Base-by-base conservation (phyloP, 2,888 invertebrate species). In the Heterodera filipjevi region DNA sequence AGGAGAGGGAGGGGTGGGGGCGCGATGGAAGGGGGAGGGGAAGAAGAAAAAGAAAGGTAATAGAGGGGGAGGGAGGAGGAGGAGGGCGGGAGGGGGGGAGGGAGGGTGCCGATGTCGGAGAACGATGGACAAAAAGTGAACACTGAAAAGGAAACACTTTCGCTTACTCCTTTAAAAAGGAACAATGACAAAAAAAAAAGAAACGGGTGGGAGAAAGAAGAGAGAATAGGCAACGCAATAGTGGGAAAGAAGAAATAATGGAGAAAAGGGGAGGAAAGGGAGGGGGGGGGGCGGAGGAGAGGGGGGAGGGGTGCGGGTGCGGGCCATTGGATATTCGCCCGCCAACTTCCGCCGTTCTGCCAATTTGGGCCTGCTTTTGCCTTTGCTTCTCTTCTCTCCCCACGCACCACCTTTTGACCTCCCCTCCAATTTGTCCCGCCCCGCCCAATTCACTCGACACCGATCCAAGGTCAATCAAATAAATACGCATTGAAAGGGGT, bases 101-200 rank as follows among this genome's bases (percentile, higher is more conserved):
- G 59, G 53, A 19, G 59, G 59, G 59, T n/a, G 59, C n/a, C 59
- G 59, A 10, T 59, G 59, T 59, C 59, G 59, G 59, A 8, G 59
- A 59, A 59, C 59, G 53, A 53, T 53, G 53, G 53, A 53, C 53
- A 53, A 59, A 59, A 59, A 59, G 59, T 59, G 59, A 59, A 59
- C 59, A 59, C 59, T 27, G 39, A 27, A 59, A 59, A 59, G 59
- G 59, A 59, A 59, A 59, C 59, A 59, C 59, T 59, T 19, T 59
- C 59, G 27, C 59, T 59, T 59, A 59, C 59, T 59, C 59, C 27
- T 59, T 59, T 49, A 49, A 49, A 53, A 19, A 27, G 27, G 27
- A 8, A 59, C n/a, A 59, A 59, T 59, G 59, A 59, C 59, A 59
- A 59, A 59, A 59, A 49, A 49, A 49, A 49, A 49, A 49, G 16